phyloP scores from a whole-genome alignment of 2,113 vertebrate species.

The Crotalus tigris region DNA sequence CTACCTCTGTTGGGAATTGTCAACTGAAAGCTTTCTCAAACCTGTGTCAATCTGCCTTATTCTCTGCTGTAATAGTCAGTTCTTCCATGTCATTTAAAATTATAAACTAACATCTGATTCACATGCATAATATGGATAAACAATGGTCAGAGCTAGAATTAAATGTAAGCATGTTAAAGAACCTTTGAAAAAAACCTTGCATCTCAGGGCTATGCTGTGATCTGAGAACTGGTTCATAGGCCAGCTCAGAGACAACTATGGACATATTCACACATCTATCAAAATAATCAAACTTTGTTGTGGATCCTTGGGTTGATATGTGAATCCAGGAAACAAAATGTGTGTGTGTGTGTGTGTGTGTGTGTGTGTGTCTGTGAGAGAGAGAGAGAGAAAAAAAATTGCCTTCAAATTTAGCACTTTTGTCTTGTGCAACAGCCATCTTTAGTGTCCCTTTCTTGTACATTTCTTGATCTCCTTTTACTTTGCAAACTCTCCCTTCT shows the following conservation, averaged over 20 bases:
- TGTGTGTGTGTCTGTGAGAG: no score
- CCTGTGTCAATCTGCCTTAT: neutral
- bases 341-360: no score
- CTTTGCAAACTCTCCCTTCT: neutral
- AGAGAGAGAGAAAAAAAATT: neutral
- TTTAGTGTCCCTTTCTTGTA: neutral
- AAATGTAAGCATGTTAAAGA: neutral
- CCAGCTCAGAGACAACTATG: neutral
- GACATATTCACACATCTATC: neutral
- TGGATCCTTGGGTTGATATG: neutral
- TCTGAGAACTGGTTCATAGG: neutral
- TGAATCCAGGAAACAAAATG: neutral
- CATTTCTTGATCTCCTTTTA: slow-evolving; percentile 3
- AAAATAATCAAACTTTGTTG: neutral
- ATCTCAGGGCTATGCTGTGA: neutral
- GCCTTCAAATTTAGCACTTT: neutral
- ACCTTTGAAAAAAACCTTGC: neutral
- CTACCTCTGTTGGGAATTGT: neutral
- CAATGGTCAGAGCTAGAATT: neutral
- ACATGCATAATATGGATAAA: neutral
- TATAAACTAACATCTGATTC: neutral
- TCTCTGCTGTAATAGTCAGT: neutral
- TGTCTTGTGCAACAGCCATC: neutral
- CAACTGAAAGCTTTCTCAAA: neutral
- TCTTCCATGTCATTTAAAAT: neutral